phyloP scores from a whole-genome alignment of 2,113 vertebrate genomes.

The Asarcornis scutulata region DNA sequence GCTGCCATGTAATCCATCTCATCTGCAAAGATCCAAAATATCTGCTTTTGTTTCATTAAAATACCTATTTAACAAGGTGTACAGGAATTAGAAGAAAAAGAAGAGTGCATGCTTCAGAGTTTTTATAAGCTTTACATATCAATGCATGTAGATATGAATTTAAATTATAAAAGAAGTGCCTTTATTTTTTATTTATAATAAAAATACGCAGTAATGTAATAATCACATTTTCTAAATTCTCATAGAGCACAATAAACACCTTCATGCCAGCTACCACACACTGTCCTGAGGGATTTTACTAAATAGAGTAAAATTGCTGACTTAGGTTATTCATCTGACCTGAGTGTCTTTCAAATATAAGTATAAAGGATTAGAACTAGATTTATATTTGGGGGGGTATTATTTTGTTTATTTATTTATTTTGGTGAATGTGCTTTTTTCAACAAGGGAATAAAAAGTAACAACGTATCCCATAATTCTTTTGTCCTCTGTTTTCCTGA shows the following conservation, averaged over 20 bases:
- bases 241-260: background rate
- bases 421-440: background rate
- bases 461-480: background rate
- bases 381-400: too few relatives aligned
- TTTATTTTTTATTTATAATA: background rate
- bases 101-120: background rate
- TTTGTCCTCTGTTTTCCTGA: background rate
- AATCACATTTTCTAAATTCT: background rate
- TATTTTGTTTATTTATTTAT: background rate
- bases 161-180: background rate
- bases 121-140: background rate
- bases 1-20: background rate
- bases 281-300: background rate
- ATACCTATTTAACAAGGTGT: background rate
- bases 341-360: background rate
- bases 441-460: background rate
- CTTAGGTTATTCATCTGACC: background rate
- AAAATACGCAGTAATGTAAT: background rate
- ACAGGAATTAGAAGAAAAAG: background rate
- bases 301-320: background rate
- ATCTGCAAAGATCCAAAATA: background rate
- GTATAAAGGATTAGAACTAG: background rate
- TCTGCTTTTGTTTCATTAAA: background rate
- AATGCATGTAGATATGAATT: background rate
- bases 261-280: background rate